These are phyloP conservation scores for Thomomys bottae DNA, from an alignment of 2,113 vertebrate species.

Conservation along the genomic window DNA sequence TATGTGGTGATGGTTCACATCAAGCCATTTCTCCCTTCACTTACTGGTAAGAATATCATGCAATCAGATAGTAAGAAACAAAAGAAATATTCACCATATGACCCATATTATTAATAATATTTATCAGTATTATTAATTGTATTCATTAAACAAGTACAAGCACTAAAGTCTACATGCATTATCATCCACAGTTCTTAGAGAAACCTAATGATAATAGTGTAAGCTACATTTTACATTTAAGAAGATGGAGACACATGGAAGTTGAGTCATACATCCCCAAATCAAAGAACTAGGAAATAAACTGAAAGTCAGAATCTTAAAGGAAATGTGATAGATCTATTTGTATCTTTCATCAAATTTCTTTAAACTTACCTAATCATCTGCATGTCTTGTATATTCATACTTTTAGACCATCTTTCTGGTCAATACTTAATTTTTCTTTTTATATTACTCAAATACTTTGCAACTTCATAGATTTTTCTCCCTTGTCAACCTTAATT, in stretches of 20 bases:
- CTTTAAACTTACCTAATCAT: constrained; percentile 27
- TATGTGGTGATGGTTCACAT: no score
- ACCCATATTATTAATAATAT: no score
- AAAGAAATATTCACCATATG: no score
- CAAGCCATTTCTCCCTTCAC: no score
- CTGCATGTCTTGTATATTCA: not conserved
- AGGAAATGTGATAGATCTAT: not conserved
- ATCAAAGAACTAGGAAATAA: not conserved
- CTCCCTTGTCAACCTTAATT: not conserved
- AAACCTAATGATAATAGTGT: not conserved
- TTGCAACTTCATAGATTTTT: not conserved
- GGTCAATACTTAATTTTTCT: not conserved
- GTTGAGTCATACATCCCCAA: not conserved
- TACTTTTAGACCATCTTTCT: not conserved
- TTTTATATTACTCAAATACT: not conserved
- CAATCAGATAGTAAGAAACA: no score
- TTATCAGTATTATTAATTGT: no score
- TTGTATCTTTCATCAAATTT: not conserved
- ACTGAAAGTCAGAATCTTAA: not conserved
- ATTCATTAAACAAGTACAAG: not conserved
- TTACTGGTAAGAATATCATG: no score
- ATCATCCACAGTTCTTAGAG: not conserved
- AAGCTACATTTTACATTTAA: not conserved
- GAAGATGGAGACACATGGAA: not conserved
- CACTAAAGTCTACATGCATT: not conserved